A percentile compares a stretch with the other conserved stretches of the same genome.
phyloP scores from a whole-genome alignment of 2,888 invertebrate species.

The Amaurobius ferox region DNA sequence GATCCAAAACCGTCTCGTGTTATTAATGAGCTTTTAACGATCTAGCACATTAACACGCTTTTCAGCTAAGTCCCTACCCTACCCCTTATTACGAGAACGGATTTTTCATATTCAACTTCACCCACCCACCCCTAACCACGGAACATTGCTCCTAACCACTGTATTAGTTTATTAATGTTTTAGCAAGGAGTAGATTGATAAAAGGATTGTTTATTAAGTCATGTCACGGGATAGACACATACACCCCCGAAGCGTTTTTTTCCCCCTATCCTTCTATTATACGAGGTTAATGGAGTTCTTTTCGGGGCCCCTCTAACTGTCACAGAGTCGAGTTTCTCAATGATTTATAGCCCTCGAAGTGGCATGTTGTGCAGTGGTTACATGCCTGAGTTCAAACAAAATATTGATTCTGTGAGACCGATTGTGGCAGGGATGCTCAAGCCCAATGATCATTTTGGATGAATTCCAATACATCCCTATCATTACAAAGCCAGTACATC shows the following conservation, averaged over 20 bases:
- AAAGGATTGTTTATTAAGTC: constrained; percentile 62
- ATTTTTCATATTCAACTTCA: constrained; percentile 68
- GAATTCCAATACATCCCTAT: background rate
- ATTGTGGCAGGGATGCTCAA: background rate
- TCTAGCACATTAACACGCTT: constrained; percentile 63
- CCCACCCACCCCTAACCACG: constrained; percentile 26
- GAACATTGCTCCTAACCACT: constrained; percentile 45
- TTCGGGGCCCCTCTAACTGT: constrained; percentile 60
- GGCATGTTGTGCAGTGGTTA: constrained; percentile 10
- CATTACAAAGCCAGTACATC: constrained; percentile 1
- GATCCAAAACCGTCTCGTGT: constrained; percentile 56
- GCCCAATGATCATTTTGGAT: background rate
- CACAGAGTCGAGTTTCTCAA: constrained; percentile 51
- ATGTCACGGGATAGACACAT: constrained; percentile 18
- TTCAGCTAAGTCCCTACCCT: constrained; percentile 9
- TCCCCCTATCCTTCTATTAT: constrained; percentile 38
- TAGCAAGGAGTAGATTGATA: constrained; percentile 26
- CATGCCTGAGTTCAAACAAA: constrained; percentile 18
- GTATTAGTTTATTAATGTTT: constrained; percentile 63
- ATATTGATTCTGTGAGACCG: background rate
- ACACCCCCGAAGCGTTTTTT: constrained; percentile 21
- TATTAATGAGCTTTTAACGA: constrained; percentile 72
- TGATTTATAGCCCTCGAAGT: constrained; percentile 49
- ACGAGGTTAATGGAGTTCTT: constrained; percentile 58
- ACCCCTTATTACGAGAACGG: constrained; percentile 53